These are phyloP conservation scores for Cosmopolites sordidus DNA, from an alignment of 2,888 invertebrate species.

Conservation along the genomic window DNA sequence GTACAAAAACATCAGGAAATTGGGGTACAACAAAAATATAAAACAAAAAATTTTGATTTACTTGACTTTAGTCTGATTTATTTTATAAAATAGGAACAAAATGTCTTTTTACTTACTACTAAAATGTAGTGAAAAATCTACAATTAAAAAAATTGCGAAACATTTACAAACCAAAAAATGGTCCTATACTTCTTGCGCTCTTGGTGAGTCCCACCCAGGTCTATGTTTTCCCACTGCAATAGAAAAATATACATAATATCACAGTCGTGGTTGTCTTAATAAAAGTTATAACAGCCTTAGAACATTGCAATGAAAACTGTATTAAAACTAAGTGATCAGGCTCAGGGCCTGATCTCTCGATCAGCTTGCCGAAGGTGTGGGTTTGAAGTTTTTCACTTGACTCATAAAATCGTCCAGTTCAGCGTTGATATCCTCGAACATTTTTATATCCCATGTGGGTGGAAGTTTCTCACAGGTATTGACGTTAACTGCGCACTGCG, in stretches of 20 bases:
- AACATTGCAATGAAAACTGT: constrained; percentile 9
- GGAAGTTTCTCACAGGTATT: too few relatives aligned
- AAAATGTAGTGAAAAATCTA: neutral
- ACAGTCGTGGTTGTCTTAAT: constrained; percentile 33
- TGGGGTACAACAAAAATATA: too few relatives aligned
- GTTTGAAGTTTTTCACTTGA: constrained; percentile 51
- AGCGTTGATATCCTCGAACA: constrained; percentile 54
- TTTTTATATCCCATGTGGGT: constrained; percentile 33
- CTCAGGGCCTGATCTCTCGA: too few relatives aligned
- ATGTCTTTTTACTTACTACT: neutral
- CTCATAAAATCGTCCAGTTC: constrained; percentile 64
- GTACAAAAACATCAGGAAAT: constrained; percentile 35
- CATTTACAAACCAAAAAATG: constrained; percentile 44
- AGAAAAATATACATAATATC: constrained; percentile 48
- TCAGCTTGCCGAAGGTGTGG: neutral
- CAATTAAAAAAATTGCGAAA: constrained; percentile 15
- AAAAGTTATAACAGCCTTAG: constrained; percentile 31
- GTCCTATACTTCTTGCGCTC: constrained; percentile 20
- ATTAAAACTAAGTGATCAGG: neutral
- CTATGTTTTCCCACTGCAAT: constrained; percentile 41
- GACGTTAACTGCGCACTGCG: constrained; percentile 11
- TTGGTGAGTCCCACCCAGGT: constrained; percentile 21
- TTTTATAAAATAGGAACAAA: constrained; percentile 32
- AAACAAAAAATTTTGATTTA: too few relatives aligned
- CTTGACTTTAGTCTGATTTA: constrained; percentile 32